Evolutionary conservation across 2,113 vertebrate genomes (phyloP).

Genomic region (Arizona elegans): DNA sequence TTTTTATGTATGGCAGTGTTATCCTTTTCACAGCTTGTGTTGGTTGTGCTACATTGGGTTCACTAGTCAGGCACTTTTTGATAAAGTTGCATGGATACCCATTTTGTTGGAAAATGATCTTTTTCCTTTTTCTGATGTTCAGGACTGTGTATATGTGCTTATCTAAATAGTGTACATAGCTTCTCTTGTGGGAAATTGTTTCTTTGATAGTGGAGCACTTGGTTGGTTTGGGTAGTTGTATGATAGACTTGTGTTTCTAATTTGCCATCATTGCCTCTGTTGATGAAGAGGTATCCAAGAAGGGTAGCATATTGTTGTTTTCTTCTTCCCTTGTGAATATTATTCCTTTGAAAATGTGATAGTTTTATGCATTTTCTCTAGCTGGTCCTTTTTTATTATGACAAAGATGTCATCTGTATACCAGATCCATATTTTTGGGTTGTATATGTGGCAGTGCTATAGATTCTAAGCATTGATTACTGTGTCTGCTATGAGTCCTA

Average conservation of each 20-base stretch:
- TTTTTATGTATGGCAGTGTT: neutral
- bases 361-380: neutral
- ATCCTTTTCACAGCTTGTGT: neutral
- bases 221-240: too few species aligned
- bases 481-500: neutral
- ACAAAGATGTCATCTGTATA: neutral
- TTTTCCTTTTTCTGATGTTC: too few species aligned
- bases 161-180: too few species aligned
- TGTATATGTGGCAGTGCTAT: neutral
- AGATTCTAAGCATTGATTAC: neutral
- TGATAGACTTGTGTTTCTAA: too few species aligned
- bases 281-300: too few species aligned
- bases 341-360: neutral
- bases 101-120: neutral
- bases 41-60: neutral
- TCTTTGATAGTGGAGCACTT: too few species aligned
- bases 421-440: neutral
- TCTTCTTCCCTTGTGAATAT: too few species aligned
- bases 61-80: neutral
- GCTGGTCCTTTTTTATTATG: neutral
- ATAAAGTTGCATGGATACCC: neutral
- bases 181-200: too few species aligned
- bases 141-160: too few species aligned
- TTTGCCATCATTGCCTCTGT: too few species aligned
- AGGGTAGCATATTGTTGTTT: too few species aligned